Evolutionary conservation across 2,113 vertebrate species (phyloP).

Genomic region (Pogona vitticeps): DNA sequence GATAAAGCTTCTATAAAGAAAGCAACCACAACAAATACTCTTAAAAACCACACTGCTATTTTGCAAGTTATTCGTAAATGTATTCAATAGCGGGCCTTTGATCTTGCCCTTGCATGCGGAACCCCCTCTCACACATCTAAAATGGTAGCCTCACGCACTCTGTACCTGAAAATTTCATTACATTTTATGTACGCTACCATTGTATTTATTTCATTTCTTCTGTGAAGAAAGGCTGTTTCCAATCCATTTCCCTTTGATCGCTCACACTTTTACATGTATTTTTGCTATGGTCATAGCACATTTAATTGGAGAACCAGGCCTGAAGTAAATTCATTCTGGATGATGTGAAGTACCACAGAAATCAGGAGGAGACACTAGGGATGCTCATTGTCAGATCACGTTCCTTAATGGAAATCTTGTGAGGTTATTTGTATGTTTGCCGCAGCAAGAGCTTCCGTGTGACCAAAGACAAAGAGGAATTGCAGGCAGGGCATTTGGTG

Average conservation of each 20-base stretch:
- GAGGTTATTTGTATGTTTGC: neutral
- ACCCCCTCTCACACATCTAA: neutral
- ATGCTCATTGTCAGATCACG: neutral
- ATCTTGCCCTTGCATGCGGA: neutral
- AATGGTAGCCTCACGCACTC: too few relatives aligned
- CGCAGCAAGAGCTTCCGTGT: neutral
- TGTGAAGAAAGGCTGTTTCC: neutral
- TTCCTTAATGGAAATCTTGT: neutral
- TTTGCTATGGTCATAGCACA: neutral
- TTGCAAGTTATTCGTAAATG: neutral
- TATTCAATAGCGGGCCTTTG: neutral
- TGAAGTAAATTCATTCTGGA: neutral
- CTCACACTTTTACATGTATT: neutral
- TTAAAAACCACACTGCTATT: neutral
- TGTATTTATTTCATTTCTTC: neutral
- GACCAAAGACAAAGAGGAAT: constrained; percentile 6
- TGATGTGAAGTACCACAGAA: neutral
- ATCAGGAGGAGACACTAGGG: neutral
- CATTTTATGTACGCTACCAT: neutral
- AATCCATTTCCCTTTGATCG: neutral
- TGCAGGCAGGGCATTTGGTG: neutral
- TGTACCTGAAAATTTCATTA: neutral
- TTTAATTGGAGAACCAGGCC: neutral
- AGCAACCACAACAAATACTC: neutral
- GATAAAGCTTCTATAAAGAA: neutral